Percentiles rank a stretch among this genome's conserved stretches.
Conservation (phyloP, 2,797 vertebrate genomes). For the Sarcophilus harrisii region DNA sequence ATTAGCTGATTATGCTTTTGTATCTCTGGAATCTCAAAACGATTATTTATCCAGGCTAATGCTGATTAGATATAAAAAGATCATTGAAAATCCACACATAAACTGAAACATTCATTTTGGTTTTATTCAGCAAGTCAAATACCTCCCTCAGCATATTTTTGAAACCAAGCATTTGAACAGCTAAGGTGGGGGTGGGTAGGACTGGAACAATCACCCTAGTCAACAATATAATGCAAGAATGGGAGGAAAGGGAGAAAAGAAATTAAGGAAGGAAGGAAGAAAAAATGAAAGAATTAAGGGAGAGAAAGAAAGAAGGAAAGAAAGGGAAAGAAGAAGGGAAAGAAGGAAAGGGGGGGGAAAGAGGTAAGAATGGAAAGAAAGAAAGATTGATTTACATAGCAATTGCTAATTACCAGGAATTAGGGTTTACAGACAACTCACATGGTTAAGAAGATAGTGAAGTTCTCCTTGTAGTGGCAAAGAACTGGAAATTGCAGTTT, state of each 20-base stretch:
- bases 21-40: neutral
- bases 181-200: neutral
- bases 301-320: neutral
- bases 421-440: neutral
- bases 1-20: neutral
- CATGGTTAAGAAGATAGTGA: neutral
- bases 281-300: neutral
- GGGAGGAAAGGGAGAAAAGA: neutral
- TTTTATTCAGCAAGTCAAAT: neutral
- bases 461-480: too few relatives aligned
- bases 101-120: neutral
- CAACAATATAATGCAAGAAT: neutral
- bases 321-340: neutral
- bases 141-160: neutral
- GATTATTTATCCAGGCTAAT: neutral
- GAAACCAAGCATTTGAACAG: neutral
- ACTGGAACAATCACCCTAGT: neutral
- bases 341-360: neutral
- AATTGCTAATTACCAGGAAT: neutral
- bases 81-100: neutral
- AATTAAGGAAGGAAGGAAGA: neutral
- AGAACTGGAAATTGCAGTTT: too few relatives aligned
- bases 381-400: neutral
- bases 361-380: neutral
- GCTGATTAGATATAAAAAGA: neutral